Evolutionary conservation across 2,113 vertebrate species (phyloP), one percentile per base, ranked within the genome.

Genomic region (Cynocephalus volans): DNA sequence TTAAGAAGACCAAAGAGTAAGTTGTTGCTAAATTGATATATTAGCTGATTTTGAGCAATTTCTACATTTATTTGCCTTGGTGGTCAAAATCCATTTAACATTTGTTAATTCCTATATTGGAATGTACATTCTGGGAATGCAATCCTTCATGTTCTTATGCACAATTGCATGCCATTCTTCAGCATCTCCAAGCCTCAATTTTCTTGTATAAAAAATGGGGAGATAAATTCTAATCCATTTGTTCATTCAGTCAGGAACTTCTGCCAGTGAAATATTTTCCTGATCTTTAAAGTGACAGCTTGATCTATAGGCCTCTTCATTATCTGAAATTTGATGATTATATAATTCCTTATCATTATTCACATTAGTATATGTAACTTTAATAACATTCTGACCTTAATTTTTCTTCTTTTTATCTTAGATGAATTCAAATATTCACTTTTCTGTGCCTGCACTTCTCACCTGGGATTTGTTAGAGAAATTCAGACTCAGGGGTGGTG

Each of bases 201-300:
- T 58, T 23, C 72, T 8, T 31, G 14, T 5, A 6, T 15, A 5
- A 60, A 50, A 70, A 62, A 50, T 8, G 2, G 6, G 23, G 2
- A 50, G 33, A 70, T 28, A 8, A 64, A 54, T 50, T 75, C 7
- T 54, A 77, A 72, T n/a, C 9, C 9, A 76, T 6, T 1, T 56
- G 23, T 33, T 93, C 36, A 83, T 69, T 93, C 33, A 76, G 89
- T 52, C 13, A 58, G 10, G 4, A 81, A 50, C 23, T 58, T 45
- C 1, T 2, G 24, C 7, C 10, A 17, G 3, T 31, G 23, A 5
- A 19, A 33, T n/a, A 62, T 48, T 52, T 52, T 0, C 3, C 21
- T 33, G 15, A 0, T 33, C 7, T 77, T 82, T 56, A 21, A 64
- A 45, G 10, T 18, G 17, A 56, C 95, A 87, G 5, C 8, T 45